phyloP scores from a whole-genome alignment of 2,797 vertebrate genomes.

The Pteropus rufus region DNA sequence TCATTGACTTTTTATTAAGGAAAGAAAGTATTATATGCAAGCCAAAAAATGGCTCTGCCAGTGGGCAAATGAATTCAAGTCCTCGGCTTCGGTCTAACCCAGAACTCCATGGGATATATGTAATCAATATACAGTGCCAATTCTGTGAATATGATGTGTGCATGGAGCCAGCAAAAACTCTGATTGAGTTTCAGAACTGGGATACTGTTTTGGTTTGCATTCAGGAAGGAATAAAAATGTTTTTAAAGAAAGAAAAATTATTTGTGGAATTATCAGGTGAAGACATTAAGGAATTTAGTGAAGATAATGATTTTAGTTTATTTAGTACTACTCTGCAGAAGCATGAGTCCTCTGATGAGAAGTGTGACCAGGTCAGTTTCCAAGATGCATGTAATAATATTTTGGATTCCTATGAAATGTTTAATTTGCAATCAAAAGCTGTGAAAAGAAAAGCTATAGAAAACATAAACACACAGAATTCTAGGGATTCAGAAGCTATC shows the following conservation, averaged over 20 bases:
- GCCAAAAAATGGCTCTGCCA: conserved; percentile 79
- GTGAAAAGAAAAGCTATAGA: conserved; percentile 84
- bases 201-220: conserved; percentile 88
- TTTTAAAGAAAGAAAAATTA: conserved; percentile 91
- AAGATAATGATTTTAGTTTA: conserved; percentile 79
- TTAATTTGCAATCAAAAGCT: conserved; percentile 86
- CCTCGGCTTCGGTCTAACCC: conserved; percentile 83
- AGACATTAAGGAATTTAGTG: conserved; percentile 83
- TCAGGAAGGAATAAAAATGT: conserved; percentile 90
- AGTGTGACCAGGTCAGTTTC: conserved; percentile 63
- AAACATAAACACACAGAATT: conserved; percentile 40
- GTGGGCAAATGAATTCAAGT: conserved; percentile 80
- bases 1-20: conserved; percentile 91
- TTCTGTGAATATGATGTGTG: conserved; percentile 94
- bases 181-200: conserved; percentile 98
- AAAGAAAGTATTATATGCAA: conserved; percentile 87
- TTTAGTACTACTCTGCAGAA: conserved; percentile 56
- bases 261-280: conserved; percentile 86
- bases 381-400: conserved; percentile 74
- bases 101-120: conserved; percentile 90
- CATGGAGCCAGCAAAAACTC: conserved; percentile 94
- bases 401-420: conserved; percentile 81
- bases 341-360: conserved; percentile 49
- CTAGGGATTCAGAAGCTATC: conserved; percentile 1
- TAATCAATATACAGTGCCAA: conserved; percentile 91